Evolutionary conservation across 2,888 invertebrate genomes (phyloP), one percentile per base, ranked within the genome.

Genomic region (Achlya flavicornis): DNA sequence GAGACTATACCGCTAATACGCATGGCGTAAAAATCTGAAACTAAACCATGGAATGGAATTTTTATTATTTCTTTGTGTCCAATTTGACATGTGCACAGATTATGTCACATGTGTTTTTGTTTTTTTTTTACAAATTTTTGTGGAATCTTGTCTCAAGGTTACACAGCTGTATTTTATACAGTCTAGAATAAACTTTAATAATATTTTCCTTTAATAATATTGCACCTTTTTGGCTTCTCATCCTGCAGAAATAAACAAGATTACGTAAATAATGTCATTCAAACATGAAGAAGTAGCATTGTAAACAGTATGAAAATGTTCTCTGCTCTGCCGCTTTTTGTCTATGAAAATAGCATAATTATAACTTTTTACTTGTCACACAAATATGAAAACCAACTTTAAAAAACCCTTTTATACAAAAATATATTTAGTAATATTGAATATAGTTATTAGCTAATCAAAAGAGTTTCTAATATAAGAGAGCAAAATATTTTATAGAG

Each of bases 1-100:
- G 77, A 69, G 65, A 58, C 48, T n/a, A 46, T 46, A 7, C 4
- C 46, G 14, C 46, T 64, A n/a, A 76, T 77, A 76, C 77, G 77
- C 76, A 75, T 73, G 68, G 70, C 65, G 65, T 57, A 19, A 48
- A 64, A 43, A 65, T 69, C 66, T 43, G 12, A 10, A 53, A 48
- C 48, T 14, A 46, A 58, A 58, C n/a, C 16, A 58, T 35, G 38
- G 16, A 58, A 46, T 46, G 41, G 41, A 46, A 10, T 46, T 46
- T 46, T n/a, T 46, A 14, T 14, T 4, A 7, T 32, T 58, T 58
- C 33, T 58, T 35, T 58, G 10, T n/a, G 7, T 33, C 11, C 58
- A 57, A 35, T 16, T 35, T 33, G 16, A 33, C 58, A 32, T 33
- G 58, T 35, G 58, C 58, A 58, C 58, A 58, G 58, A 58, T 58